Conservation (phyloP, 2,113 vertebrate genomes). For the Coptodon bakossiorum region DNA sequence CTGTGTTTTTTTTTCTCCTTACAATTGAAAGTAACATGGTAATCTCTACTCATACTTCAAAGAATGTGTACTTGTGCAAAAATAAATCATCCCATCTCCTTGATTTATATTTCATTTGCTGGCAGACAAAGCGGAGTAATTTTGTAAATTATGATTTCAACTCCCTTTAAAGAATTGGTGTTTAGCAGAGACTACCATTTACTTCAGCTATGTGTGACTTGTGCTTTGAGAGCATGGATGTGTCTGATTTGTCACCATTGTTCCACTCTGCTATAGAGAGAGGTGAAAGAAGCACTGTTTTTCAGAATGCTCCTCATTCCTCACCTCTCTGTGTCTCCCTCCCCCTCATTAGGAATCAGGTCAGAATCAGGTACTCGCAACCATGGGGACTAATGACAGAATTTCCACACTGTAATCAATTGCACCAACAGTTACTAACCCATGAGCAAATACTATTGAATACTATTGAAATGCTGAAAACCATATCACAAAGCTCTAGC, state of each 20-base stretch:
- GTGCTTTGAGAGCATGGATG: background rate
- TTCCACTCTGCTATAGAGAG: background rate
- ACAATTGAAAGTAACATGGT: background rate
- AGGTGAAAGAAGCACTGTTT: constrained; percentile 21
- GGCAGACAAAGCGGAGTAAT: background rate
- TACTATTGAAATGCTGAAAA: background rate
- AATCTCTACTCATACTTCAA: background rate
- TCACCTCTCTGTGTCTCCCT: background rate
- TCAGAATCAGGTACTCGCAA: background rate
- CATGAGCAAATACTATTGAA: background rate
- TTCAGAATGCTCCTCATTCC: constrained; percentile 30
- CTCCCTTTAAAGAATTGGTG: background rate
- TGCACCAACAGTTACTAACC: background rate
- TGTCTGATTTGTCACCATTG: constrained; percentile 34
- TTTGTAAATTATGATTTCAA: background rate
- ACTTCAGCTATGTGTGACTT: background rate
- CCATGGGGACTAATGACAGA: background rate
- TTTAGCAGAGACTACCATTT: background rate
- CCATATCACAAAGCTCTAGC: background rate
- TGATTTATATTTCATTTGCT: background rate
- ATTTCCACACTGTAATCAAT: background rate
- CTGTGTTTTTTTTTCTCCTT: background rate
- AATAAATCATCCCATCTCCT: background rate
- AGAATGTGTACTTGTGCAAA: background rate
- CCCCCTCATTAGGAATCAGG: background rate